A percentile compares a stretch with the other conserved stretches of the same genome.
These are phyloP conservation scores for Melanargia galathea DNA, from an alignment of 2,888 invertebrate species.

Conservation along the genomic window DNA sequence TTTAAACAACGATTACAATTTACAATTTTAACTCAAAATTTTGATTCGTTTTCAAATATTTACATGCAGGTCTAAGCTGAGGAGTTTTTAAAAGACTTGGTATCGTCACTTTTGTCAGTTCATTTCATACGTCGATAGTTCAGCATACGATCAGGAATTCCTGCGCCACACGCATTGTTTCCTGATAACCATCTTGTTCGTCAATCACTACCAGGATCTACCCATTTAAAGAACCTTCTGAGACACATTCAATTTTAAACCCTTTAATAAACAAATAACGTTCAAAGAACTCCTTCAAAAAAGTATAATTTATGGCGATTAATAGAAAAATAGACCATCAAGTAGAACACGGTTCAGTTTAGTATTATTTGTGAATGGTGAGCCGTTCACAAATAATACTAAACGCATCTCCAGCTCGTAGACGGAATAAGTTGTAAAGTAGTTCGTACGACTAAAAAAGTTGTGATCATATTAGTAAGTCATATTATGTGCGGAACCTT, in stretches of 20 bases:
- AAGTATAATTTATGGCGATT: slow-evolving; percentile 50
- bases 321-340: slow-evolving; percentile 55
- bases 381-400: slow-evolving; percentile 44
- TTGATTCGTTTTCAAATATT: too few species aligned
- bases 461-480: too few species aligned
- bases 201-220: slow-evolving; percentile 58
- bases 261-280: slow-evolving; percentile 13
- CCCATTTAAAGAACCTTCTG: slow-evolving; percentile 33
- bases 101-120: slow-evolving; percentile 43
- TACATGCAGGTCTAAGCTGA: too few species aligned
- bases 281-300: slow-evolving; percentile 17
- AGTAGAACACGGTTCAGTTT: slow-evolving; percentile 52
- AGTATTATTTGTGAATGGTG: slow-evolving; percentile 54
- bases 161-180: slow-evolving; percentile 73
- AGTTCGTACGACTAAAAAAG: too few species aligned
- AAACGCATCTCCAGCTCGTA: too few species aligned
- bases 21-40: too few species aligned
- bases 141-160: slow-evolving; percentile 50
- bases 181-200: slow-evolving; percentile 71
- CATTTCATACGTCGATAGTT: slow-evolving; percentile 57
- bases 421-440: too few species aligned
- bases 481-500: too few species aligned
- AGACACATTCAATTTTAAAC: slow-evolving; percentile 29
- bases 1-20: too few species aligned
- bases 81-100: slow-evolving; percentile 9